These are phyloP conservation scores for Norana najaformis DNA, from an alignment of 2,888 invertebrate genomes.

Conservation along the genomic window DNA sequence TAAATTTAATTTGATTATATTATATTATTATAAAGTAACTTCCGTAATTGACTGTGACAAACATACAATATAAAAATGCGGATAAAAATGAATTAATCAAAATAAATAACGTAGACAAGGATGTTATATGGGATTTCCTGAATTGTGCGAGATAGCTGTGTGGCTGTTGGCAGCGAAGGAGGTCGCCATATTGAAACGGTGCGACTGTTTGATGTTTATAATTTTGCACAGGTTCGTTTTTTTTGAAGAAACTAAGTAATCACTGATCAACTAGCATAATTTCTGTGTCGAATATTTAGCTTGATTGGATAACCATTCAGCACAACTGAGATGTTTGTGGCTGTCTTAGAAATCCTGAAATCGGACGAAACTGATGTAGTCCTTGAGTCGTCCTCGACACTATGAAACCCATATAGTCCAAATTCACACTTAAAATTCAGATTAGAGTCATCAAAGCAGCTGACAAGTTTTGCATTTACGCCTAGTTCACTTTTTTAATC, in stretches of 20 bases:
- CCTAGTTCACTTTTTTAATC: not conserved
- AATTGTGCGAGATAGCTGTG: not conserved
- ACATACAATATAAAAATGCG: too few relatives aligned
- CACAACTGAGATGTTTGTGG: not conserved
- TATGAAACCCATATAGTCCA: not conserved
- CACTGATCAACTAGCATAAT: not conserved
- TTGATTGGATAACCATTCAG: not conserved
- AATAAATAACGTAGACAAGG: too few relatives aligned
- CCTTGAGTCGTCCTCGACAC: constrained; percentile 14
- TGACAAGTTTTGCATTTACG: not conserved
- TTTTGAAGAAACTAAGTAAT: not conserved
- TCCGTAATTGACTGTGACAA: too few relatives aligned
- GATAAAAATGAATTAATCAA: too few relatives aligned
- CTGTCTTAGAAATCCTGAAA: not conserved
- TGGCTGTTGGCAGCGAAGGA: not conserved
- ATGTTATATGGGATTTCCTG: not conserved
- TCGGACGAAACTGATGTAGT: not conserved
- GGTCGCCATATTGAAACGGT: constrained; percentile 19
- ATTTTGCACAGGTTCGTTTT: not conserved
- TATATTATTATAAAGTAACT: too few relatives aligned
- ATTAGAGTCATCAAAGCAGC: not conserved
- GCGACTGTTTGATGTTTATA: constrained; percentile 14
- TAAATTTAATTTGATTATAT: too few relatives aligned
- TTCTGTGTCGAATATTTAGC: not conserved
- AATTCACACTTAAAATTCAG: not conserved